Evolutionary conservation across 2,113 vertebrate species (phyloP).

Genomic region (Rafetus swinhoei): DNA sequence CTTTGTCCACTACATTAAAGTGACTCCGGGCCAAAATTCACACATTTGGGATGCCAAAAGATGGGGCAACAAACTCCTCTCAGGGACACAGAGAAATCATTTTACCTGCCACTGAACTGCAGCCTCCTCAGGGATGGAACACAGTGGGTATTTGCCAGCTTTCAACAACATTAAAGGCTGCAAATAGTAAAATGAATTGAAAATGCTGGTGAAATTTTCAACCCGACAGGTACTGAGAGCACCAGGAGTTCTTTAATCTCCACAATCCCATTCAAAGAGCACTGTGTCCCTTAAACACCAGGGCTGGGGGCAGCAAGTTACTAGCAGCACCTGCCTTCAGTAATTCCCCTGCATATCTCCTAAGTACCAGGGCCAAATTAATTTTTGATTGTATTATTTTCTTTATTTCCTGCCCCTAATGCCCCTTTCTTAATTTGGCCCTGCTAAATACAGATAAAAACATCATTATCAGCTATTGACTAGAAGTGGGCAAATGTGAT

Average conservation of each 20-base stretch:
- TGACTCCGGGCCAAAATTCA: too few species aligned
- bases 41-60: neutral
- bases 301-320: neutral
- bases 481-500: slow-evolving; percentile 14
- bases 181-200: neutral
- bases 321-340: slow-evolving; percentile 19
- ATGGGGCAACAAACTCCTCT: neutral
- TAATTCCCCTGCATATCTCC: slow-evolving; percentile 33
- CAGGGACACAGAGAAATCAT: neutral
- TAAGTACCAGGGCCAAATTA: too few species aligned
- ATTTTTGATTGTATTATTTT: too few species aligned
- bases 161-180: neutral
- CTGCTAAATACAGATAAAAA: slow-evolving; percentile 8
- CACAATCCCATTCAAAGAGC: neutral
- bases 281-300: slow-evolving; percentile 17
- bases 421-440: too few species aligned
- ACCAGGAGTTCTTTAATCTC: slow-evolving; percentile 13
- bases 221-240: neutral
- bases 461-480: neutral
- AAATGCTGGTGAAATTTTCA: neutral
- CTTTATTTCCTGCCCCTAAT: too few species aligned
- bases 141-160: neutral
- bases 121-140: too few species aligned
- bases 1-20: neutral
- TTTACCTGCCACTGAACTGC: too few species aligned